These are phyloP conservation scores for Suricata suricatta DNA, from an alignment of 2,113 vertebrate species.

Conservation along the genomic window DNA sequence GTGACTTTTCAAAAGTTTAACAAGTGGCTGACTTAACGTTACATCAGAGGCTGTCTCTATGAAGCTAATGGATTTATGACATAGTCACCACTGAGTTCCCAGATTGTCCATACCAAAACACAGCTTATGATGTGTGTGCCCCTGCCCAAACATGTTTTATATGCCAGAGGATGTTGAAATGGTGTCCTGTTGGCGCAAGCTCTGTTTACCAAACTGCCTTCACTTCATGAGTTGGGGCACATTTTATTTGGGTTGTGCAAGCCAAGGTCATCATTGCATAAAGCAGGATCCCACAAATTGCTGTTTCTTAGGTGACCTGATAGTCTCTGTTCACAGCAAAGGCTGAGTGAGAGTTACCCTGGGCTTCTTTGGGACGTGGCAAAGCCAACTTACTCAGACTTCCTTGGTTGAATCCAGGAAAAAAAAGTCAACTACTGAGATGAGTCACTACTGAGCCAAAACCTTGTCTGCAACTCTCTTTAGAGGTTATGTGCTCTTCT, in stretches of 20 bases:
- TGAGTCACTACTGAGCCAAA: slow-evolving; percentile 82
- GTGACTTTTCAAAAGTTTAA: not conserved
- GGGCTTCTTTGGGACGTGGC: slow-evolving; percentile 84
- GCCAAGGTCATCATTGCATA: slow-evolving; percentile 84
- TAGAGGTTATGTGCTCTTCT: not conserved
- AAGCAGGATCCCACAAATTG: slow-evolving; percentile 81
- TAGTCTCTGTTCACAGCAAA: slow-evolving; percentile 82
- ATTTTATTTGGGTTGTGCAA: slow-evolving; percentile 81
- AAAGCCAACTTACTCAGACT: slow-evolving; percentile 85
- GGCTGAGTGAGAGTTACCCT: slow-evolving; percentile 75
- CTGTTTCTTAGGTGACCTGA: slow-evolving; percentile 82
- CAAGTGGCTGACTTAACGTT: not conserved
- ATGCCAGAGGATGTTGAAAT: slow-evolving; percentile 81
- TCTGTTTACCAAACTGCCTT: slow-evolving; percentile 83
- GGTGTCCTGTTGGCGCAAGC: slow-evolving; percentile 73
- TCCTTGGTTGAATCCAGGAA: slow-evolving; percentile 80
- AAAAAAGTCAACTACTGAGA: slow-evolving; percentile 68
- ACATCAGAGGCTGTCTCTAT: slow-evolving; percentile 21
- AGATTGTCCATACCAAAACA: slow-evolving; percentile 80
- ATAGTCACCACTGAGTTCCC: slow-evolving; percentile 63
- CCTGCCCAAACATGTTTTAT: slow-evolving; percentile 70
- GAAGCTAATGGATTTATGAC: slow-evolving; percentile 44
- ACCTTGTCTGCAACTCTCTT: slow-evolving; percentile 63
- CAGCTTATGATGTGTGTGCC: slow-evolving; percentile 46
- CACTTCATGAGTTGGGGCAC: slow-evolving; percentile 79